These are phyloP conservation scores for Micoletzkya japonica DNA, from an alignment of 2,888 invertebrate species.

Conservation along the genomic window DNA sequence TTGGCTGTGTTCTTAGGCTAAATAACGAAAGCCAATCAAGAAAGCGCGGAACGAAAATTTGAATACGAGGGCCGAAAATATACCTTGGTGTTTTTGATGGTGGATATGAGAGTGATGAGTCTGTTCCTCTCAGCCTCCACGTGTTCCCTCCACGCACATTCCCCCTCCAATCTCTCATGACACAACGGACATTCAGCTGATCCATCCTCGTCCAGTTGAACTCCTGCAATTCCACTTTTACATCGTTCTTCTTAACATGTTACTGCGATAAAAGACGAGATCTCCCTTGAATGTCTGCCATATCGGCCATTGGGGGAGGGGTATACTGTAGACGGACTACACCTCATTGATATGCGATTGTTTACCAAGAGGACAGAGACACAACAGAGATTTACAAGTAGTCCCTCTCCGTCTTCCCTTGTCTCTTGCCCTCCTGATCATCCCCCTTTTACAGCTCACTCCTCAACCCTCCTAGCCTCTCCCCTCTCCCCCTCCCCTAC, in stretches of 20 bases:
- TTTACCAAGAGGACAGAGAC: not conserved
- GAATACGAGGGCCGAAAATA: too few relatives aligned
- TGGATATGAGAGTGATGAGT: not conserved
- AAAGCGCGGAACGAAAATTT: too few relatives aligned
- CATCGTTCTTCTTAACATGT: too few relatives aligned
- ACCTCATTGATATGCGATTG: not conserved
- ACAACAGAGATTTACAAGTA: not conserved
- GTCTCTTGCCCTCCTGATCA: conserved; percentile 9
- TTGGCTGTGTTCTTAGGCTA: too few relatives aligned
- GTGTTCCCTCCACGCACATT: conserved; percentile 18
- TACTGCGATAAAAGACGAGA: too few relatives aligned
- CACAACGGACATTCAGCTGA: conserved; percentile 8
- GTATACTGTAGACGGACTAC: not conserved
- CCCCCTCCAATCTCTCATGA: conserved; percentile 13
- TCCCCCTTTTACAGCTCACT: not conserved
- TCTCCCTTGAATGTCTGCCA: not conserved
- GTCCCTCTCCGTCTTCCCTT: conserved; percentile 10
- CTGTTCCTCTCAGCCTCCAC: conserved; percentile 10
- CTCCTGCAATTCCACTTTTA: not conserved
- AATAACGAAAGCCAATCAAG: too few relatives aligned
- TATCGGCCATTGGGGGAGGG: not conserved
- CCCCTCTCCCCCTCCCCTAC: not conserved
- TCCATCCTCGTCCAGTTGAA: conserved; percentile 20
- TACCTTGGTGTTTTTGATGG: conserved; percentile 12
- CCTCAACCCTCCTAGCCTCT: conserved; percentile 2